These are phyloP conservation scores for Macropodus opercularis DNA, from an alignment of 2,797 vertebrate genomes.

Conservation along the genomic window DNA sequence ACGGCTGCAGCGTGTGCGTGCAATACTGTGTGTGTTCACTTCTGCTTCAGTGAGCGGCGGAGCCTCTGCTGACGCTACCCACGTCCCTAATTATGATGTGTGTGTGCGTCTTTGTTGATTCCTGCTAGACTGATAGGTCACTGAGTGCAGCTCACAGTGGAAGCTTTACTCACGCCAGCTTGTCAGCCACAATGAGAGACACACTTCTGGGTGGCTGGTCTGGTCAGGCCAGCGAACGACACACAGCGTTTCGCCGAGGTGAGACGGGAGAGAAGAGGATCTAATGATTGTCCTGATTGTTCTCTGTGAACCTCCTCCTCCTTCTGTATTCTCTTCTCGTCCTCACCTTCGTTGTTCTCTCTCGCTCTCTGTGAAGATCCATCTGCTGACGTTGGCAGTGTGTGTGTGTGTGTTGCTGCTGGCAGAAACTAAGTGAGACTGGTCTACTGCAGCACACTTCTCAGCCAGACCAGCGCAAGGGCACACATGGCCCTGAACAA, in stretches of 20 bases:
- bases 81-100: slow-evolving; percentile 55
- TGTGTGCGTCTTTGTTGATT: slow-evolving; percentile 58
- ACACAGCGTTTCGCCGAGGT: slow-evolving; percentile 25
- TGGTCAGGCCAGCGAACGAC: slow-evolving; percentile 24
- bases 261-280: slow-evolving; percentile 34
- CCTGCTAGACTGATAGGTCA: slow-evolving; percentile 65
- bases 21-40: slow-evolving; percentile 45
- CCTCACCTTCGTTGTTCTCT: slow-evolving; percentile 34
- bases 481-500: slow-evolving; percentile 47
- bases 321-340: neutral
- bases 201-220: slow-evolving; percentile 59
- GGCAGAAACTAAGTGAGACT: slow-evolving; percentile 62
- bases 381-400: slow-evolving; percentile 66
- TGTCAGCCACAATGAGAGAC: slow-evolving; percentile 69
- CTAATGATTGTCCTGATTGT: slow-evolving; percentile 16
- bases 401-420: slow-evolving; percentile 49
- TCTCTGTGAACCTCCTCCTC: neutral
- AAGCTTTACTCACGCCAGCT: slow-evolving; percentile 62
- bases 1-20: slow-evolving; percentile 29
- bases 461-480: slow-evolving; percentile 56
- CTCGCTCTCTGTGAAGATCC: slow-evolving; percentile 24
- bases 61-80: slow-evolving; percentile 47
- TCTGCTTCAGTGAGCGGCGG: slow-evolving; percentile 62
- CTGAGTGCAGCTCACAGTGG: slow-evolving; percentile 62
- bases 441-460: slow-evolving; percentile 52